Evolutionary conservation across 1,140 invertebrate genomes (phyloP), one percentile per base, ranked within the genome.

Genomic region (Thaumatotibia leucotreta): DNA sequence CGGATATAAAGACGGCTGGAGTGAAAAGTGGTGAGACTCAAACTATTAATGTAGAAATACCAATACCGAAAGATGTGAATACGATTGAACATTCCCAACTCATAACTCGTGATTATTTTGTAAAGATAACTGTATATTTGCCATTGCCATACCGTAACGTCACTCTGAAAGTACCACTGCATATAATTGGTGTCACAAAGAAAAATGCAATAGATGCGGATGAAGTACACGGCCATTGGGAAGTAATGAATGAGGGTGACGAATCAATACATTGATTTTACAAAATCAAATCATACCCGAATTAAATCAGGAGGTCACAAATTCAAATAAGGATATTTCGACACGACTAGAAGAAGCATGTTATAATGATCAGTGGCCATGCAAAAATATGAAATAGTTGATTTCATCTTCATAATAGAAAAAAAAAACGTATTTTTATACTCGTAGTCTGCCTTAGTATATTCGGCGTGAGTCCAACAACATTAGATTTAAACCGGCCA

Each of bases 51-150:
- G 52, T 58, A 27, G 24, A 24, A 22, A 23, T 65, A 8, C 49
- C 29, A 4, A 33, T 65, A n/a, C 63, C 63, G 1, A n/a, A 22
- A 54, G 27, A 52, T 10, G 14, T 39, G 4, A 14, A 33, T 17
- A 14, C 63, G 17, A 54, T 65, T 31, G 63, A 65, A 24, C 4
- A 65, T 20, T 52, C 63, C 5, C 50, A 54, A 10, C 29, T 65
- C 2, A 54, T 65, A 24, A 0, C 63, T 8, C 50, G 63, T 11
- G 27, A 65, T 22, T 65, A 65, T 32, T 65, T 54, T 33, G 27
- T 65, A 4, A 65, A 31, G 27, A 45, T 65, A 17, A 52, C 31
- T 33, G 22, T 65, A 11, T 49, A 65, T 31, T 20, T 65, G 9
- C 63, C 63, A 52, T 17, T 45, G 10, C 24, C 24, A 31, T 32